Percentiles rank a stretch among this genome's conserved stretches.
These are phyloP conservation scores for Lucifuga dentata DNA, from an alignment of 2,113 vertebrate species.

Conservation along the genomic window DNA sequence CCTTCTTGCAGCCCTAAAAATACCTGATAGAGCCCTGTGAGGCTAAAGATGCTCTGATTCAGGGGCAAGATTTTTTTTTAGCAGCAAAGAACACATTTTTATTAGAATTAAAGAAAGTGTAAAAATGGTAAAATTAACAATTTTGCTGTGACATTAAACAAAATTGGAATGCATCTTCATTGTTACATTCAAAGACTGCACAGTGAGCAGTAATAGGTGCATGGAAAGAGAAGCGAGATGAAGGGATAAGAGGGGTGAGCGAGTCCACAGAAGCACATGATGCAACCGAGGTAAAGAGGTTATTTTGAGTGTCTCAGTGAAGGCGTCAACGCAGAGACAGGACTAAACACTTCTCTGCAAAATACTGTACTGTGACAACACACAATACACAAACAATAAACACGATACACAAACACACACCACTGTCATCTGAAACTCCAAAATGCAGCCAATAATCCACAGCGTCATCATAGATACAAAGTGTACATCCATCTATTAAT, in stretches of 20 bases:
- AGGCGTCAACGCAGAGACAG: neutral
- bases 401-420: neutral
- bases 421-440: neutral
- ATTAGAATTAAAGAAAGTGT: no score
- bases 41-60: neutral
- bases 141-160: no score
- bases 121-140: no score
- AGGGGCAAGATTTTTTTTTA: no score
- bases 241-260: constrained; percentile 12
- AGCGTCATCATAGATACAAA: no score
- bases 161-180: no score
- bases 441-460: neutral
- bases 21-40: neutral
- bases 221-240: neutral
- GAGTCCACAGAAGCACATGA: constrained; percentile 29
- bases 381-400: no score
- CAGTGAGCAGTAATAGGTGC: neutral
- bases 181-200: no score
- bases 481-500: no score
- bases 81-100: no score
- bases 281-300: constrained; percentile 24
- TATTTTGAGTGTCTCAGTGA: constrained; percentile 50
- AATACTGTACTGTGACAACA: neutral
- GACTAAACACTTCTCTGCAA: neutral
- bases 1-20: neutral